Percentiles rank a stretch among this genome's conserved stretches.
Evolutionary conservation across 2,113 vertebrate species (phyloP).

Genomic region (Neopipo cinnamomea): DNA sequence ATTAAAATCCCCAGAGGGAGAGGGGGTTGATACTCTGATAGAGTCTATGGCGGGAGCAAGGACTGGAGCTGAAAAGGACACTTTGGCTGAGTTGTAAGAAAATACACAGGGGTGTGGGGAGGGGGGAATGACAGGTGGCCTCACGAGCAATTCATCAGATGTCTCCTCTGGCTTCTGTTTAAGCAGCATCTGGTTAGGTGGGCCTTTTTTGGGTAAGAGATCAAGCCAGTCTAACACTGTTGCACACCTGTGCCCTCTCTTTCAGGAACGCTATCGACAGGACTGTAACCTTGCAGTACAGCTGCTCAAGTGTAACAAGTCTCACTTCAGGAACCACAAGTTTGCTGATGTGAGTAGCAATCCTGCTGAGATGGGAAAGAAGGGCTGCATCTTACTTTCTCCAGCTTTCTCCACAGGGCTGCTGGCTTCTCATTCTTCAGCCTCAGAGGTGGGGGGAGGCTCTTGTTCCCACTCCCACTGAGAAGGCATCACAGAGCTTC

Average conservation of each 20-base stretch:
- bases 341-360: conserved; percentile 92
- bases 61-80: not conserved
- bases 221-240: not conserved
- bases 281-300: conserved; percentile 98
- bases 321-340: conserved; percentile 98
- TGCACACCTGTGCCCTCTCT: conserved; percentile 2
- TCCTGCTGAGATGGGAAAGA: not conserved
- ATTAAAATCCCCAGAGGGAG: not conserved
- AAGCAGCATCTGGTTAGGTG: not conserved
- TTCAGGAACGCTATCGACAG: conserved; percentile 92
- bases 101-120: not conserved
- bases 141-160: not conserved
- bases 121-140: not conserved
- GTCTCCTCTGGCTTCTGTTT: not conserved
- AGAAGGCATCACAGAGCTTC: not conserved
- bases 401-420: not conserved
- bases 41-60: not conserved
- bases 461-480: not conserved
- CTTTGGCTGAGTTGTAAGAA: not conserved
- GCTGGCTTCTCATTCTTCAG: not conserved
- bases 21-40: not conserved
- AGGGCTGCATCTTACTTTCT: not conserved
- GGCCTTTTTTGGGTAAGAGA: not conserved
- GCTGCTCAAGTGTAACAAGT: conserved; percentile 98
- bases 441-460: not conserved